Percentiles rank a stretch among this genome's conserved stretches.
phyloP scores from a whole-genome alignment of 2,888 invertebrate species.

The Agrochola litura region DNA sequence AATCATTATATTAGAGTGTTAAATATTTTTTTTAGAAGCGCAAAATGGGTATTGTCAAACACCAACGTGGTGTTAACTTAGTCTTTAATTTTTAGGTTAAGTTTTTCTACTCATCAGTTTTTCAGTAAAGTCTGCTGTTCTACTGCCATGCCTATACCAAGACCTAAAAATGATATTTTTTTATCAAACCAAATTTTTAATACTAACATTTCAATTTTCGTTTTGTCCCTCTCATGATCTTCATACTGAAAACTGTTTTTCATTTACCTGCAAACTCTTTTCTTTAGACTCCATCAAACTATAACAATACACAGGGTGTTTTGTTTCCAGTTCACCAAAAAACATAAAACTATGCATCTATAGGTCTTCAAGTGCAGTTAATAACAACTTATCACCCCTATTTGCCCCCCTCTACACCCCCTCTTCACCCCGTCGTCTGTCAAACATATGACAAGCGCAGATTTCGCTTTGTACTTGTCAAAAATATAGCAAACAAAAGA shows the following conservation, averaged over 20 bases:
- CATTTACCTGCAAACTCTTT: conserved; percentile 20
- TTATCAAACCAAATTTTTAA: not conserved
- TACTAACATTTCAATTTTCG: not conserved
- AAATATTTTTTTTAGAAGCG: not conserved
- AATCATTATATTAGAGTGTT: not conserved
- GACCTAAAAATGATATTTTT: not conserved
- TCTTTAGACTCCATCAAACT: conserved; percentile 19
- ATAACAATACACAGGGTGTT: conserved; percentile 27
- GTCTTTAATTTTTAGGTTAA: not conserved
- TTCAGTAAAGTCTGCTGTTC: not conserved
- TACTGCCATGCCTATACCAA: not conserved
- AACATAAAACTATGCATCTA: conserved; percentile 68
- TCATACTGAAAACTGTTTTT: not conserved
- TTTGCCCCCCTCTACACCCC: conserved; percentile 59
- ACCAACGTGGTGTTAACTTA: not conserved
- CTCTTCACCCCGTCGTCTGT: conserved; percentile 80
- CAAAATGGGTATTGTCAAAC: not conserved
- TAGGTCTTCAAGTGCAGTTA: conserved; percentile 85
- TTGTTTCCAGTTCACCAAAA: conserved; percentile 43
- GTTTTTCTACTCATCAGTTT: not conserved
- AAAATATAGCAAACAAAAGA: conserved; percentile 91
- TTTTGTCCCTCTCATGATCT: not conserved
- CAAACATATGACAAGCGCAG: conserved; percentile 90
- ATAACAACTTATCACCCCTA: conserved; percentile 87
- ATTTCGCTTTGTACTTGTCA: conserved; percentile 90